phyloP scores from a whole-genome alignment of 1,140 invertebrate genomes.

The Wiebesia pumilae region DNA sequence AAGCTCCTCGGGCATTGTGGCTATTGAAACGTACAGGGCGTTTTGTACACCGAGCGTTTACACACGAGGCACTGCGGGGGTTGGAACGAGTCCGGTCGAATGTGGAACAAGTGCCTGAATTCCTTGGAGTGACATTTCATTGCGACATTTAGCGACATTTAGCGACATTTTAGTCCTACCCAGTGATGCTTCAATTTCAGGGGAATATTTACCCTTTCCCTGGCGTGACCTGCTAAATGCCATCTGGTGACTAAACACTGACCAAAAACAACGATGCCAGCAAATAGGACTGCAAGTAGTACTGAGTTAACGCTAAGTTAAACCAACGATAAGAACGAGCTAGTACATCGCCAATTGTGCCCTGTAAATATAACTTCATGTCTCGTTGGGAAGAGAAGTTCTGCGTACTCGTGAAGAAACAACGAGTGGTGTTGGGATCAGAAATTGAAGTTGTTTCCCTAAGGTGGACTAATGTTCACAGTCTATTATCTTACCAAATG shows the following conservation, averaged over 20 bases:
- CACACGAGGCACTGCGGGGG: background rate
- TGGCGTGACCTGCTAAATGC: background rate
- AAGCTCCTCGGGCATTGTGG: background rate
- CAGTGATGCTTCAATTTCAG: background rate
- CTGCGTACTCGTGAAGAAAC: too few relatives aligned
- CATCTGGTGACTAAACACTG: background rate
- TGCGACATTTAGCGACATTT: too few relatives aligned
- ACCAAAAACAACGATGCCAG: background rate
- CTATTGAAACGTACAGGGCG: background rate
- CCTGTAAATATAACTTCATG: background rate
- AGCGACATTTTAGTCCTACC: background rate
- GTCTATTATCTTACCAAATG: too few relatives aligned
- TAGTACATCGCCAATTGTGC: background rate
- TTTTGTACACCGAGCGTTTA: background rate
- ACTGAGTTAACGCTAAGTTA: background rate
- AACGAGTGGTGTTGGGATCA: too few relatives aligned
- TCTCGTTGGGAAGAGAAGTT: background rate
- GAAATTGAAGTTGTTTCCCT: too few relatives aligned
- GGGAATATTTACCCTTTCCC: background rate
- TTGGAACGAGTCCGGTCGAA: background rate
- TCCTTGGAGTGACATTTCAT: conserved; percentile 12
- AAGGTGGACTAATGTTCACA: too few relatives aligned
- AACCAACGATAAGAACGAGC: background rate
- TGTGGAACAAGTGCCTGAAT: background rate
- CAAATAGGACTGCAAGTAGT: background rate